Evolutionary conservation across 2,113 vertebrate species (phyloP).

Genomic region (Sylvietta virens): DNA sequence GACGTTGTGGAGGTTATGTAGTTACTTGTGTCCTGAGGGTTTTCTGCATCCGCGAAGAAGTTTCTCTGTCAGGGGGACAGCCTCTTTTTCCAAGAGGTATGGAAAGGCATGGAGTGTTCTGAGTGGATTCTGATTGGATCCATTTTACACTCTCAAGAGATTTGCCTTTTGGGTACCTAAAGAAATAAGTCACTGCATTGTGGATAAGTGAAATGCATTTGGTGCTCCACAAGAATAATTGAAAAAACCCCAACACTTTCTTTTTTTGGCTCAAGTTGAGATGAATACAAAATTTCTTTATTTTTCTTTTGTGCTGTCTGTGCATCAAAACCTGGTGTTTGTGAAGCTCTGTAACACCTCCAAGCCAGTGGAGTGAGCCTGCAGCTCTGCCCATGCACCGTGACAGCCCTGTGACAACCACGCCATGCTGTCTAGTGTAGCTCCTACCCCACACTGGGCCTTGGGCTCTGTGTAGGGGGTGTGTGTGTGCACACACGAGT

Average conservation of each 20-base stretch:
- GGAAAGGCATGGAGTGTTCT: background rate
- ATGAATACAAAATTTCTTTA: background rate
- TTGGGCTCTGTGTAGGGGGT: background rate
- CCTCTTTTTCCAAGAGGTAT: background rate
- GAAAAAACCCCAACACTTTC: background rate
- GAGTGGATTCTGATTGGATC: background rate
- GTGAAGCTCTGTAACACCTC: background rate
- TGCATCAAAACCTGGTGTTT: background rate
- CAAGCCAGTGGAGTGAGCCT: background rate
- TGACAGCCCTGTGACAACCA: background rate
- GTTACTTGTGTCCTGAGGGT: background rate
- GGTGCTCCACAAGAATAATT: background rate
- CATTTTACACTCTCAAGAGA: background rate
- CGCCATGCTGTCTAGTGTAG: fast-evolving
- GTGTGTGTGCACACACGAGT: fast-evolving
- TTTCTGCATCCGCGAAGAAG: background rate
- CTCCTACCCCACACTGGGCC: fast-evolving
- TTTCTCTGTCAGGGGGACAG: background rate
- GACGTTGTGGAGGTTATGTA: background rate
- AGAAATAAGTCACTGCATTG: background rate
- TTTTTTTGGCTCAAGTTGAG: background rate
- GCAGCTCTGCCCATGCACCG: fast-evolving
- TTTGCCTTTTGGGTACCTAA: background rate
- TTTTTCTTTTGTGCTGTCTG: background rate
- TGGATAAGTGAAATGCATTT: background rate